These are phyloP conservation scores for Poecilobothrus nobilitatus DNA, from an alignment of 2,888 invertebrate genomes.

Conservation along the genomic window DNA sequence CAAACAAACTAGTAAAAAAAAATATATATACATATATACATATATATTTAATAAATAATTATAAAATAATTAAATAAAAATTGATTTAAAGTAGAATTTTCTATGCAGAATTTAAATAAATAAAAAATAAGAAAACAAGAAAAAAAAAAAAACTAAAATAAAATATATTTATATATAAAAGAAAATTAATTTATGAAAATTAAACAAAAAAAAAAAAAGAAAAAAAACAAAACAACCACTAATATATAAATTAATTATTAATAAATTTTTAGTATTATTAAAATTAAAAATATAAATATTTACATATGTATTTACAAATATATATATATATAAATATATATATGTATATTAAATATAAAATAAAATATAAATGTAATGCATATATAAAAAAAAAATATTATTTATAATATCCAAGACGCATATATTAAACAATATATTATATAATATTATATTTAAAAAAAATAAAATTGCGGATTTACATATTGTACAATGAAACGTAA, in stretches of 20 bases:
- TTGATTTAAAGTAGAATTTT: background rate
- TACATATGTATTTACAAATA: too few relatives aligned
- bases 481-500: too few relatives aligned
- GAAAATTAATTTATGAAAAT: too few relatives aligned
- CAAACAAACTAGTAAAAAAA: background rate
- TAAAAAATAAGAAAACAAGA: background rate
- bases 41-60: background rate
- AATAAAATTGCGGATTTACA: too few relatives aligned
- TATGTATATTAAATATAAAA: background rate
- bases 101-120: background rate
- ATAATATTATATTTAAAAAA: too few relatives aligned
- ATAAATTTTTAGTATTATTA: constrained; percentile 2
- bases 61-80: background rate
- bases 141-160: background rate
- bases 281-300: background rate
- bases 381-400: background rate
- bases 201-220: too few relatives aligned
- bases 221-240: background rate
- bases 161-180: constrained; percentile 1
- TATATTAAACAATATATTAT: background rate
- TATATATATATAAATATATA: too few relatives aligned
- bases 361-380: background rate
- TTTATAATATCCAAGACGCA: background rate
- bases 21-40: too few relatives aligned
- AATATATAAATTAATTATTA: background rate